A percentile compares a stretch with the other conserved stretches of the same genome.
phyloP scores from a whole-genome alignment of 2,113 vertebrate genomes.

The Zosterops borbonicus region DNA sequence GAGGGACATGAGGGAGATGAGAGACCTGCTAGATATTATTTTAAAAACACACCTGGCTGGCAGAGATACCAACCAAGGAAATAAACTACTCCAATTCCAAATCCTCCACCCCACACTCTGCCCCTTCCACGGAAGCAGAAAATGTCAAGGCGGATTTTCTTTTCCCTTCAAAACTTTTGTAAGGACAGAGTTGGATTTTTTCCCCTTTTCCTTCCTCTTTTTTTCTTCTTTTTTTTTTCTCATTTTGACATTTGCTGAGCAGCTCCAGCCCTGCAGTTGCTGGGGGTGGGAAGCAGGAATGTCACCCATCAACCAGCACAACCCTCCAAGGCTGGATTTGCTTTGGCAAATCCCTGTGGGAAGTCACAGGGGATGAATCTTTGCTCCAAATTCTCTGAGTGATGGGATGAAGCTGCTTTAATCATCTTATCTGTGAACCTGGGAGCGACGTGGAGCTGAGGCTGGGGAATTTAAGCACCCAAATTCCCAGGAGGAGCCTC shows the following conservation, averaged over 20 bases:
- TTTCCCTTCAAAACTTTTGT: background rate
- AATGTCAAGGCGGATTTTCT: background rate
- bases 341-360: slow-evolving; percentile 9
- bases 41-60: background rate
- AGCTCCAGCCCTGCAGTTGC: background rate
- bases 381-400: slow-evolving; percentile 7
- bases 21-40: background rate
- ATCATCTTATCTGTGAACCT: slow-evolving; percentile 22
- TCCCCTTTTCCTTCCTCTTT: too few relatives aligned
- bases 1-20: too few relatives aligned
- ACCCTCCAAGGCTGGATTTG: slow-evolving; percentile 8
- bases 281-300: background rate
- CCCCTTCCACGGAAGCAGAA: background rate
- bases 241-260: slow-evolving; percentile 1
- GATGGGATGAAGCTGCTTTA: slow-evolving; percentile 34
- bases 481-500: background rate
- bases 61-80: background rate
- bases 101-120: background rate
- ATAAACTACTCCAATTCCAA: too few relatives aligned
- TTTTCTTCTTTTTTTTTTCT: too few relatives aligned
- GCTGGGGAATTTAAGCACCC: background rate
- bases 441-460: background rate
- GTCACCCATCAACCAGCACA: background rate
- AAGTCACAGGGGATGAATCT: background rate
- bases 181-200: background rate